Evolutionary conservation across 2,113 vertebrate species (phyloP), one percentile per base, ranked within the genome.

Genomic region (Pantherophis guttatus): DNA sequence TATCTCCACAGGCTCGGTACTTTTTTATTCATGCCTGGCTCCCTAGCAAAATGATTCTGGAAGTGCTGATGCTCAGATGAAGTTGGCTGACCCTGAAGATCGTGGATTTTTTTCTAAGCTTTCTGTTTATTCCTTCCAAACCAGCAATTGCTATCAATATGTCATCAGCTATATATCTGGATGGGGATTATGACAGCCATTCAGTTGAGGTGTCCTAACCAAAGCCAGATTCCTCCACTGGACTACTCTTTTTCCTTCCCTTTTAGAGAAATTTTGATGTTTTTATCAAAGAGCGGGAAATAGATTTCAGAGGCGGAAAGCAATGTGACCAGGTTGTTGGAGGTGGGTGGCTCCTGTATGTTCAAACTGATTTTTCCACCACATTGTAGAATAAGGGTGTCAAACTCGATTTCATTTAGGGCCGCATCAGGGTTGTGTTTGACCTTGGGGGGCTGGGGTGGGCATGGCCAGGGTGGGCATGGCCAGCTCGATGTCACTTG

Each of bases 1-100:
- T 92, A 90, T 92, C 55, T 94, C 53, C 86, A 4, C 15, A 75
- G 53, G 86, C 54, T 97, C 92, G 92, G 55, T 0, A 0, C n/a
- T 48, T 94, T 91, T 89, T 55, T 44, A n/a, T 62, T 59, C n/a
- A 90, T 29, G 93, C 29, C 3, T 91, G 1, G 0, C 50, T 48
- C 33, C 33, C 57, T 53, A 90, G 81, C 70, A 86, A 87, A 86
- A 44, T 58, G 8, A 81, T 94, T 58, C 88, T 81, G 44, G 70
- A 87, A 91, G 15, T 5, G 9, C 91, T 90, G 24, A 15, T 92
- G 57, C 89, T 93, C 55, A 21, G 33, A 81, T 81, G 75, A 44
- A 87, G 58, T 44, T 26, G 52, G 39, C 12, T 26, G 24, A 52
- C 57, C 29, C 75, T 53, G 26, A 19, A 88, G 53, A 44, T 13